Evolutionary conservation across 2,113 vertebrate species (phyloP).

Genomic region (Xenus cinereus): DNA sequence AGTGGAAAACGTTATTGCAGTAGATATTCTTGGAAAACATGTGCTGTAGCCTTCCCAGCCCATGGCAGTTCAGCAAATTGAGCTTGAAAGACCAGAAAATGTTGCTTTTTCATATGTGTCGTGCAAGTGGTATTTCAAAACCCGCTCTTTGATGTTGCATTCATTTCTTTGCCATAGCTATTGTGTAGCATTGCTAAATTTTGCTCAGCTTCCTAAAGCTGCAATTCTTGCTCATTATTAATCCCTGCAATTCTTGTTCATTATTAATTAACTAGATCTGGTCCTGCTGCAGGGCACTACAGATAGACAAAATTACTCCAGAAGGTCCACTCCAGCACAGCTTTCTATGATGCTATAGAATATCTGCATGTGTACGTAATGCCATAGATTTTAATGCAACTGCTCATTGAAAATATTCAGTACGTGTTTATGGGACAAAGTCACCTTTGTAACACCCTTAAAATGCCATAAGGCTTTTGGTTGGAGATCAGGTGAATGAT

Average conservation of each 20-base stretch:
- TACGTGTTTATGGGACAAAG: neutral
- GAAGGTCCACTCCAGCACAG: neutral
- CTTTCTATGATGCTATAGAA: neutral
- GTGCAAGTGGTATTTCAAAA: neutral
- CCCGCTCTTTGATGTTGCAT: neutral
- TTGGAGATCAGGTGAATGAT: neutral
- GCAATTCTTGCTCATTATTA: neutral
- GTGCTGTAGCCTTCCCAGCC: neutral
- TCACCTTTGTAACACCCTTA: neutral
- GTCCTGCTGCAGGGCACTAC: neutral
- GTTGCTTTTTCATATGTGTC: accelerated
- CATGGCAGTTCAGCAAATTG: neutral
- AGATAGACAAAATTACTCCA: neutral
- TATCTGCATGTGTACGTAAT: neutral
- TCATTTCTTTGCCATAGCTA: neutral
- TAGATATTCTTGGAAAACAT: neutral
- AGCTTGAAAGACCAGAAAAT: neutral
- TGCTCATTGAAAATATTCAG: neutral
- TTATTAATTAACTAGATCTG: neutral
- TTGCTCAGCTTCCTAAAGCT: neutral
- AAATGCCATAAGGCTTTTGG: neutral
- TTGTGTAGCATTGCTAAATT: neutral
- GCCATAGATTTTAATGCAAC: neutral
- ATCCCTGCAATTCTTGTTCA: neutral
- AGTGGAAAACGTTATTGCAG: neutral